Percentiles rank a stretch among this genome's conserved stretches.
Conservation (phyloP, 2,797 vertebrate genomes). For the Dromococcyx pavoninus region DNA sequence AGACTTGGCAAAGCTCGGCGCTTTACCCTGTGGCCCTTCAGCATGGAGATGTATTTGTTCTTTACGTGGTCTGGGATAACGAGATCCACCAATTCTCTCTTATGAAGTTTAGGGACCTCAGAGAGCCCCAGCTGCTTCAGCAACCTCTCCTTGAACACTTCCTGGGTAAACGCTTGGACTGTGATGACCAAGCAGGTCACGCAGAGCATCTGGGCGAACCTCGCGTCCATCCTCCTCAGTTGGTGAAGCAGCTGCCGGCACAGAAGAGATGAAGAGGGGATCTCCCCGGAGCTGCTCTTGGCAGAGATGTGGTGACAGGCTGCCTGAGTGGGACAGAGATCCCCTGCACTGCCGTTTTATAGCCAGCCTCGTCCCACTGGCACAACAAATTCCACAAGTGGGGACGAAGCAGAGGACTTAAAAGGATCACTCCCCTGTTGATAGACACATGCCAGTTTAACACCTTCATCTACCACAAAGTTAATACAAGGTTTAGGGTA, state of each 20-base stretch:
- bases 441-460: constrained; percentile 80
- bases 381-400: constrained; percentile 76
- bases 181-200: not conserved
- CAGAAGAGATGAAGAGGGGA: not conserved
- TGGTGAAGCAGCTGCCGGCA: not conserved
- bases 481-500: constrained; percentile 27
- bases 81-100: constrained; percentile 84
- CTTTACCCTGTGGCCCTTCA: constrained; percentile 77
- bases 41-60: constrained; percentile 86
- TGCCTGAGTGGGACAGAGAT: not conserved
- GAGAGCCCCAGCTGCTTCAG: constrained; percentile 84
- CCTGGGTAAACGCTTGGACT: constrained; percentile 76
- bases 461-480: constrained; percentile 70
- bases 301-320: constrained; percentile 1
- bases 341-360: constrained; percentile 44
- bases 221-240: constrained; percentile 67
- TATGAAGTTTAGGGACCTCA: constrained; percentile 78
- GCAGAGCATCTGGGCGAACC: constrained; percentile 53
- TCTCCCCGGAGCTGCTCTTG: not conserved
- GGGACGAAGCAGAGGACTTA: constrained; percentile 79
- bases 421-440: constrained; percentile 76
- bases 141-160: constrained; percentile 82
- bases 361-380: constrained; percentile 64
- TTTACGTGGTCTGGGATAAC: constrained; percentile 83
- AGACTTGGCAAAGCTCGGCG: constrained; percentile 81